Conservation (phyloP, 2,888 invertebrate species). For the Phorcus lineatus region DNA sequence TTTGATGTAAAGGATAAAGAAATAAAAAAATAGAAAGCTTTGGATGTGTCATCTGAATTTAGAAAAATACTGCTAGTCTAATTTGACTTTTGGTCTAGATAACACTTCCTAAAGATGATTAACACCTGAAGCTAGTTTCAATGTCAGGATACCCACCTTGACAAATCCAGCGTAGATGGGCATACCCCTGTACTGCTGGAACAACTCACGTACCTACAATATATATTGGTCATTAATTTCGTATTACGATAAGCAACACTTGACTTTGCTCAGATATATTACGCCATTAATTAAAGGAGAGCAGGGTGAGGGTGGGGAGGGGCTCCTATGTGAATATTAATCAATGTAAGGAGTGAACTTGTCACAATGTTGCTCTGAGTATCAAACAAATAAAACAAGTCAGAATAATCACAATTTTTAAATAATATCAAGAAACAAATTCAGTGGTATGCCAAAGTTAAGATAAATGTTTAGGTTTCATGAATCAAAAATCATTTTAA, state of each 20-base stretch:
- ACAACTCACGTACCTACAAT: constrained; percentile 62
- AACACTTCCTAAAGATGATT: too few relatives aligned
- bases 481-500: too few relatives aligned
- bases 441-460: too few relatives aligned
- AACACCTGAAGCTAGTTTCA: neutral
- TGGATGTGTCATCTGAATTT: neutral
- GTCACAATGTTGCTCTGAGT: too few relatives aligned
- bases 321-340: too few relatives aligned
- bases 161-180: constrained; percentile 72
- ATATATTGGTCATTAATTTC: neutral
- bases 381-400: too few relatives aligned
- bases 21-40: neutral
- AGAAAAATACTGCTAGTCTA: neutral
- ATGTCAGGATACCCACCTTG: constrained; percentile 76
- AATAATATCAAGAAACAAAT: neutral
- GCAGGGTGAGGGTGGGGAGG: too few relatives aligned
- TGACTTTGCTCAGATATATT: too few relatives aligned
- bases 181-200: constrained; percentile 67
- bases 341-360: too few relatives aligned
- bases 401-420: neutral
- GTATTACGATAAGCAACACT: neutral
- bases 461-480: too few relatives aligned
- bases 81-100: too few relatives aligned
- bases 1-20: neutral
- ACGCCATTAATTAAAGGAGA: too few relatives aligned